These are phyloP conservation scores for Trematomus bernacchii DNA, from an alignment of 2,797 vertebrate genomes.

Conservation along the genomic window DNA sequence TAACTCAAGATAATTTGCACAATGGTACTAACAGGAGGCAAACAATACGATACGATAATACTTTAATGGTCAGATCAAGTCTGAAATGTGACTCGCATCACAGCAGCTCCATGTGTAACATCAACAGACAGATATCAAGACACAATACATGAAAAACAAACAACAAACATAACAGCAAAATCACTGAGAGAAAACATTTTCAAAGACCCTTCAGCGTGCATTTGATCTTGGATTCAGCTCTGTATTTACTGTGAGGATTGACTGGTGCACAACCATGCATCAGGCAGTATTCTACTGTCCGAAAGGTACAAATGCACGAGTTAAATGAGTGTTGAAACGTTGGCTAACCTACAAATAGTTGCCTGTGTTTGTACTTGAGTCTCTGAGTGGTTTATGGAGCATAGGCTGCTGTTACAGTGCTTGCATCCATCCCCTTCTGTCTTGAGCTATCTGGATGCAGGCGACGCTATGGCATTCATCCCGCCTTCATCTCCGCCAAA, in stretches of 20 bases:
- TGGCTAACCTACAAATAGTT: conserved; percentile 42
- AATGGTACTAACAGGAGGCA: not conserved
- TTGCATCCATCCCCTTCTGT: conserved; percentile 66
- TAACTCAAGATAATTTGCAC: conserved; percentile 10
- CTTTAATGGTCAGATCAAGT: no score
- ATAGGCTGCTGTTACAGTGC: conserved; percentile 65
- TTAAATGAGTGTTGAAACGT: conserved; percentile 25
- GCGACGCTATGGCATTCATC: conserved; percentile 59
- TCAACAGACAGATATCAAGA: not conserved
- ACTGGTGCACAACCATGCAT: not conserved
- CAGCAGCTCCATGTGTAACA: no score
- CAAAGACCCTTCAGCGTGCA: no score
- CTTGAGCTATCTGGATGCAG: conserved; percentile 73
- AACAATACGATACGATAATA: no score
- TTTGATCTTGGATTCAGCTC: no score
- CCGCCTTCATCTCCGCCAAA: conserved; percentile 63
- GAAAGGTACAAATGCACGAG: conserved; percentile 3
- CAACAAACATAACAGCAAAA: not conserved
- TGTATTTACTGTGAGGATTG: no score
- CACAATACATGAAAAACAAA: not conserved
- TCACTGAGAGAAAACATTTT: no score
- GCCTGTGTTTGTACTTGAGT: conserved; percentile 61
- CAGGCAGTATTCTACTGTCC: conserved; percentile 9
- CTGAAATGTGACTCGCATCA: no score
- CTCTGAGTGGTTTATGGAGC: conserved; percentile 65